Base-by-base conservation (phyloP, 1,140 invertebrate species). In the Brachionus plicatilis region DNA sequence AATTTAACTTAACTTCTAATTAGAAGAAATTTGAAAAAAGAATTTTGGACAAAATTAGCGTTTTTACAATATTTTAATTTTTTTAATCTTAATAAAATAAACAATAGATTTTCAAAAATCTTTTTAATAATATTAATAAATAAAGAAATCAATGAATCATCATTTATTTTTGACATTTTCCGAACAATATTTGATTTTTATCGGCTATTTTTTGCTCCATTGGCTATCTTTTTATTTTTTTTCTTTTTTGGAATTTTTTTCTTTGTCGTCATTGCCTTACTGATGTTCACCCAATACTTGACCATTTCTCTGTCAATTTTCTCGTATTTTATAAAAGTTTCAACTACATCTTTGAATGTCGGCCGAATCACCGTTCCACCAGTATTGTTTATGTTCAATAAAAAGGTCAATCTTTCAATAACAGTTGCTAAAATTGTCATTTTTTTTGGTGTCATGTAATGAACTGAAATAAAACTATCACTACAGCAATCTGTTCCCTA, bases 391-490 rank as follows among this genome's bases (percentile, higher is more conserved):
- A 50, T 9, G 50, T 76, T 76, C 27, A 76, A 29, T 27, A 76
- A 47, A 76, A n/a, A 50, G 0, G 41, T 27, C 6, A 76, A 47
- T 50, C 72, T 47, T 47, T 9, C 9, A 27, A 76, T 50, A 9
- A 47, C 43, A 24, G 43, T 50, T 27, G 24, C 45, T 27, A 76
- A 50, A 27, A 43, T 65, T 9, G 14, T 17, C 79, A 82, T 82
- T n/a, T 60, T 24, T 33, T 60, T 47, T 2, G 33, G 33, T 17
- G 20, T 60, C 79, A 82, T 82, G n/a, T 68, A 68, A 47, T 82
- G 79, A 41, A 82, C 56, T 11, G 79, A 82, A 5, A 82, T 68
- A 68, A 82, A 60, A 12, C 29, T 45, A 68, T 82, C 79, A 82
- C 79, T 82, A 24, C 79, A 82, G 17, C 79, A 82, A 27, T 82